phyloP scores from a whole-genome alignment of 1,140 invertebrate genomes.

The Cotesia typhae region DNA sequence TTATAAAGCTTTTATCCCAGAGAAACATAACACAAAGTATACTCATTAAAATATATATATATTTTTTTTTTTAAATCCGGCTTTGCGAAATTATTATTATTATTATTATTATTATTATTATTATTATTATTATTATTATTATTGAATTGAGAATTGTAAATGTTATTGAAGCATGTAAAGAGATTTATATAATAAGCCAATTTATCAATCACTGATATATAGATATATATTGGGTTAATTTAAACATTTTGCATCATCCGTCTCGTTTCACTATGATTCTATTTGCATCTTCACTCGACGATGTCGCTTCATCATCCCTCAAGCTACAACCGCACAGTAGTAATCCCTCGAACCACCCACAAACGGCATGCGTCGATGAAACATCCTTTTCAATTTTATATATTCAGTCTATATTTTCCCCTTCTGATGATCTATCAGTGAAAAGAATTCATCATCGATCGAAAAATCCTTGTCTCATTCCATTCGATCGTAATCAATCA shows the following conservation, averaged over 20 bases:
- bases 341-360: not conserved
- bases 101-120: too few species aligned
- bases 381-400: not conserved
- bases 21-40: too few species aligned
- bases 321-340: not conserved
- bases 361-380: not conserved
- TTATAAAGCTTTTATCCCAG: too few species aligned
- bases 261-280: constrained; percentile 37
- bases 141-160: too few species aligned
- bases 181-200: constrained; percentile 1
- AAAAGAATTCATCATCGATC: not conserved
- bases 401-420: not conserved
- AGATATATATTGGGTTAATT: constrained; percentile 61
- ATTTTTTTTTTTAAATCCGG: too few species aligned
- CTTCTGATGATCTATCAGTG: not conserved
- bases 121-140: too few species aligned
- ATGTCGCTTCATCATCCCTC: constrained; percentile 26
- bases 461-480: constrained; percentile 37
- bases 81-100: too few species aligned
- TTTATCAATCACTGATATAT: constrained; percentile 41
- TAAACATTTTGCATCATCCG: constrained; percentile 61
- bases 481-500: constrained; percentile 39
- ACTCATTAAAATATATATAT: too few species aligned
- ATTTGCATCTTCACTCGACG: constrained; percentile 12
- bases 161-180: not conserved